phyloP scores from a whole-genome alignment of 2,797 vertebrate genomes.

The Glyptemys insculpta region DNA sequence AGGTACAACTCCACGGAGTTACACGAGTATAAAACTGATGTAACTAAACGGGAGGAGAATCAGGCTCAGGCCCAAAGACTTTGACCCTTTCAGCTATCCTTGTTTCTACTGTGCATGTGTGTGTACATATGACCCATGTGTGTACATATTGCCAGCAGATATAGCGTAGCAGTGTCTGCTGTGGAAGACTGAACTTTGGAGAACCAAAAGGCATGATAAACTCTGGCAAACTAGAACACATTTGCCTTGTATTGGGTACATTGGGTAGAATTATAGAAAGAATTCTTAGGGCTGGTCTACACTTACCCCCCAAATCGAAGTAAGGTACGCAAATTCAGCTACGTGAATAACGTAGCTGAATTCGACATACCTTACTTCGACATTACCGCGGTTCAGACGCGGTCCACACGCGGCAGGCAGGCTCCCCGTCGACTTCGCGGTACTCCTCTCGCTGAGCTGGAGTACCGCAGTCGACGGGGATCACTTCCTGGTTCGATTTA shows the following conservation, averaged over 20 bases:
- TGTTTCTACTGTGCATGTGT: background rate
- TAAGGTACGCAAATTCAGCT: no score
- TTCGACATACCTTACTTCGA: no score
- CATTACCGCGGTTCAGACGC: no score
- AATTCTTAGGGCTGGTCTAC: no score
- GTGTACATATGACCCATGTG: background rate
- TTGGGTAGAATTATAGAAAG: constrained; percentile 38
- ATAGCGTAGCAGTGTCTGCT: background rate
- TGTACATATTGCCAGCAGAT: background rate
- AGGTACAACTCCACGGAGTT: background rate
- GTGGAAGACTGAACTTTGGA: constrained; percentile 5
- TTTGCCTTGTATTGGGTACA: background rate
- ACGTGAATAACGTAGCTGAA: no score
- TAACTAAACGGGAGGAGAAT: background rate
- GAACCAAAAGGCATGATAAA: constrained; percentile 14
- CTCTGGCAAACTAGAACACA: background rate
- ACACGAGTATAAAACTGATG: background rate
- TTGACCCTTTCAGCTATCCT: background rate
- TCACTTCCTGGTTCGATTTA: no score
- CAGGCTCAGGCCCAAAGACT: background rate
- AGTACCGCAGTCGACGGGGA: no score
- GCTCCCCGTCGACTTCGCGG: no score
- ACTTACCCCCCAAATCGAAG: no score
- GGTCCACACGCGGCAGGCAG: no score
- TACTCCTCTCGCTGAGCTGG: no score